Evolutionary conservation across 2,797 vertebrate species (phyloP).

Genomic region (Gorsachius magnificus): DNA sequence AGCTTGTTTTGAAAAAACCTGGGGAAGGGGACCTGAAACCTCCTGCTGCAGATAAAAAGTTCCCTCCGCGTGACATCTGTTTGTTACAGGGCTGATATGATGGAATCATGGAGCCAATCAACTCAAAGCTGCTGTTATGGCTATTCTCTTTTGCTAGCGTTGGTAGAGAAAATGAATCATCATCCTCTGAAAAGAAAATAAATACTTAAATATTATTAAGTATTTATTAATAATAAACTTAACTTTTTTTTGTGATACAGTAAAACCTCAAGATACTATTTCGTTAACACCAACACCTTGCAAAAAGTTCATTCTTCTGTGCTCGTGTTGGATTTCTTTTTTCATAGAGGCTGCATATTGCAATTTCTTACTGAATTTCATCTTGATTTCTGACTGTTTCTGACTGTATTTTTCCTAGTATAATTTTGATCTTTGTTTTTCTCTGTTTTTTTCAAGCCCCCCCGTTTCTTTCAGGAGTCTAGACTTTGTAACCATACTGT

Average conservation of each 20-base stretch:
- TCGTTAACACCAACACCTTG: background rate
- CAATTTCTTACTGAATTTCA: background rate
- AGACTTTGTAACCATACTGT: background rate
- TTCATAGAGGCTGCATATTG: background rate
- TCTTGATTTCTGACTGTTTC: background rate
- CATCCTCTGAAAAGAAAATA: constrained; percentile 82
- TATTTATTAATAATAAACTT: background rate
- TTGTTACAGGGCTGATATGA: constrained; percentile 93
- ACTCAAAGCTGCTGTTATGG: constrained; percentile 97
- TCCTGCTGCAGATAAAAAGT: constrained; percentile 52
- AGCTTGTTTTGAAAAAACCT: constrained; percentile 90
- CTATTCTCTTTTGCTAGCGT: constrained; percentile 88
- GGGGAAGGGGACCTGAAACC: constrained; percentile 92
- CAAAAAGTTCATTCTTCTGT: background rate
- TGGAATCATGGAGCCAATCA: constrained; percentile 92
- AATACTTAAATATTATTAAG: background rate
- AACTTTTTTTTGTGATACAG: background rate
- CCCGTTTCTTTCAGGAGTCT: background rate
- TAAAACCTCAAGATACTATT: background rate
- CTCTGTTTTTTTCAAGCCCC: background rate
- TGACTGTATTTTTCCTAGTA: background rate
- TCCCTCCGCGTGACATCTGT: constrained; percentile 75
- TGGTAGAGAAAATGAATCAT: constrained; percentile 85
- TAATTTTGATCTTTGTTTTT: background rate
- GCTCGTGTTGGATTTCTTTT: background rate